phyloP scores from a whole-genome alignment of 53 echinoderm and acorn worm genomes.

The Echinometra lucunter region DNA sequence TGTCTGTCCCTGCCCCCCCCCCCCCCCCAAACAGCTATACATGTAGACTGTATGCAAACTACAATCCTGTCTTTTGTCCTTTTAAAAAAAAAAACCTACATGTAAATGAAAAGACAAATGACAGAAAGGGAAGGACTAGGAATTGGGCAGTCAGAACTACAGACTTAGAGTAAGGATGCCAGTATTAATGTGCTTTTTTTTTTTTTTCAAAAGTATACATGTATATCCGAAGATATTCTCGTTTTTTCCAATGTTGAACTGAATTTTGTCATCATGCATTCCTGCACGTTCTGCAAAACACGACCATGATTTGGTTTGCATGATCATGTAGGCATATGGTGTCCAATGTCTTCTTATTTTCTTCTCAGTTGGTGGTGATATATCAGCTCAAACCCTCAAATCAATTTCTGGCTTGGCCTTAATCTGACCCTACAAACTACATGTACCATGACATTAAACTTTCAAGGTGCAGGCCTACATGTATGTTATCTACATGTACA shows the following conservation, averaged over 20 bases:
- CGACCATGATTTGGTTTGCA: background rate
- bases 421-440: background rate
- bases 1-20: no score
- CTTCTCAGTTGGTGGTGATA: background rate
- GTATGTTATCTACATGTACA: background rate
- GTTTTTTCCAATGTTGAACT: background rate
- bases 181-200: no score
- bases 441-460: background rate
- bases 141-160: no score
- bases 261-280: background rate
- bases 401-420: conserved; percentile 6
- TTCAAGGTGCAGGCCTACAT: background rate
- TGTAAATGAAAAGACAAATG: no score
- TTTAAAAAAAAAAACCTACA: no score
- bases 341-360: background rate
- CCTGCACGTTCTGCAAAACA: background rate
- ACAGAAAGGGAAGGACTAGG: no score
- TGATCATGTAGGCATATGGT: background rate
- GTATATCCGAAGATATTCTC: background rate
- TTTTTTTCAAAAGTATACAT: no score
- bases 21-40: no score
- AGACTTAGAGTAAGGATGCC: no score
- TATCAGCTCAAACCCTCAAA: background rate
- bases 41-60: no score
- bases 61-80: no score